Base-by-base conservation (phyloP, 2,113 vertebrate species). In the Carollia perspicillata region DNA sequence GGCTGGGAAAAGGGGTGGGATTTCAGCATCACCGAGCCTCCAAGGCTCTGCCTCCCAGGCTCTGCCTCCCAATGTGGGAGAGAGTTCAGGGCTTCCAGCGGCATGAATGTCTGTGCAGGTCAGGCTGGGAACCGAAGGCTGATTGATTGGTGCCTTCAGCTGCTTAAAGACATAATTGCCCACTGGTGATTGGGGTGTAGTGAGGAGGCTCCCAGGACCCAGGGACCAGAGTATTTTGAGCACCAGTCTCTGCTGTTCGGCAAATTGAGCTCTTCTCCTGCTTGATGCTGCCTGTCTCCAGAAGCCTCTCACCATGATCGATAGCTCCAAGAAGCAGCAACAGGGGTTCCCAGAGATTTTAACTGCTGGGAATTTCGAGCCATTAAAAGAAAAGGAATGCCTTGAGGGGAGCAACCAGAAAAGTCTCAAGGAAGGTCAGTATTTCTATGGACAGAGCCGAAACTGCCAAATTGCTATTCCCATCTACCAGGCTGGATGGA, bases 381-480 rank as follows among this genome's bases (percentile, higher is more conserved):
- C 98, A 0, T 95, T 98, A 90, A 98, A 98, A 98, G 98, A 98
- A 84, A 99, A 99, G 97, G 98, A 98, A 98, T 98, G 98, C 95
- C 98, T 98, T 96, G 99, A 99, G 77, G 97, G 94, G 86, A 98
- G 92, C 98, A 98, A 97, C 98, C 98, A 98, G 97, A 99, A 98
- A 92, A 99, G 98, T 97, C 99, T 99, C 68, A 99, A 98, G 98
- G 99, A 99, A 99, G 99, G 99, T 99, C 98, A 98, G 98, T 99
- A 68, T 42, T 91, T 97, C 72, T 96, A 63, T 81, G 81, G 66
- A 55, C 63, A 63, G 96, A 97, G 68, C 58, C 63, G 51, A n/a
- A 88, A 33, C 49, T 17, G 93, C 89, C 53, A 30, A 13, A 18
- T 63, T 49, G 40, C 10, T n/a, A 26, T 85, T 55, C 35, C 81